Evolutionary conservation across 2,113 vertebrate species (phyloP), one percentile per base, ranked within the genome.

Genomic region (Chitala chitala): DNA sequence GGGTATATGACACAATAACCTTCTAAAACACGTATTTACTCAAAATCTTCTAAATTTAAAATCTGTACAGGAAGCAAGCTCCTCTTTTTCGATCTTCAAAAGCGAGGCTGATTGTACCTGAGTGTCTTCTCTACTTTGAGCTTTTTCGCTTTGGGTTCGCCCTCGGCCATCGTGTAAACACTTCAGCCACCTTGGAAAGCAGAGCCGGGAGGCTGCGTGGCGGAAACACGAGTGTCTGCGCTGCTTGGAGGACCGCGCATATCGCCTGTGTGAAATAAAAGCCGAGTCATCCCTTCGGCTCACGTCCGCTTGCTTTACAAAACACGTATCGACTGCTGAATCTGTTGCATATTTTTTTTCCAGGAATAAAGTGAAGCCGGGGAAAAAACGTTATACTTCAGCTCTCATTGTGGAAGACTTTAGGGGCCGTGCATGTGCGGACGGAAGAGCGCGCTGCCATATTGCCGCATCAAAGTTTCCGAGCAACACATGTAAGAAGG

Each of bases 61-160:
- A n/a, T n/a, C n/a, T n/a, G n/a, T n/a, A n/a, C n/a, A n/a, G n/a
- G n/a, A n/a, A n/a, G n/a, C n/a, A n/a, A n/a, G n/a, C n/a, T n/a
- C n/a, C n/a, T n/a, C n/a, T n/a, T n/a, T n/a, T n/a, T n/a, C n/a
- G n/a, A n/a, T n/a, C n/a, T n/a, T n/a, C n/a, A 46, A 68, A 26
- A n/a, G 1, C 15, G n/a, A 1, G 13, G 48, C 12, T 31, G 38
- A 17, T 15, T 2, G 82, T 44, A 68, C 65, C 2, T 78, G 75
- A 71, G 72, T 70, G 54, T 82, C 53, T 5, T 61, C 59, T 91
- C 88, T 55, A 92, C 85, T 84, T 89, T 94, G 24, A 78, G 84
- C 84, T 89, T 92, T 82, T 94, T 94, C 1, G 92, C 90, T 82
- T 89, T 90, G 0, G 88, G 92, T 72, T 92, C 94, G 0, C 79